Percentiles rank a stretch among this genome's conserved stretches.
These are phyloP conservation scores for Apamea sordens DNA, from an alignment of 2,888 invertebrate species.

Conservation along the genomic window DNA sequence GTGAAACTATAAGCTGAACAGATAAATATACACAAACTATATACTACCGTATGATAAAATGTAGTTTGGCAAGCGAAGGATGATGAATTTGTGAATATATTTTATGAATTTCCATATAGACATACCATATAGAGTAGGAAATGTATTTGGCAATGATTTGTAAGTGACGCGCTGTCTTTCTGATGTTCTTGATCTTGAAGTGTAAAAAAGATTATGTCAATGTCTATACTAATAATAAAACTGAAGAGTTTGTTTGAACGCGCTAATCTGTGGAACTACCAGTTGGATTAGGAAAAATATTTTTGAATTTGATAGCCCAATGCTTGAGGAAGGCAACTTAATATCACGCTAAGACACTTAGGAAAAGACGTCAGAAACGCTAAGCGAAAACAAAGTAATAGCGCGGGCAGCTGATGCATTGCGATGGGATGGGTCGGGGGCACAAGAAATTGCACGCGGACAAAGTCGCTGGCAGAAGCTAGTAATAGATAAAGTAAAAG, in stretches of 20 bases:
- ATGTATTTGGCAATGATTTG: not conserved
- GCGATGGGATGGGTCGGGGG: too few species aligned
- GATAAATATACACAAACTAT: not conserved
- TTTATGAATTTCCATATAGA: conserved; percentile 20
- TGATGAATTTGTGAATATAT: conserved; percentile 28
- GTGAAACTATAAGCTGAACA: not conserved
- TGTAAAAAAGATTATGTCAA: not conserved
- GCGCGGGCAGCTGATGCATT: too few species aligned
- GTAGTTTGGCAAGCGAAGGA: conserved; percentile 24
- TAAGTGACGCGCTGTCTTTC: not conserved
- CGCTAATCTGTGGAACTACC: not conserved
- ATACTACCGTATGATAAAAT: conserved; percentile 12
- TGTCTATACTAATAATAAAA: not conserved
- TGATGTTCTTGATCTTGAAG: not conserved
- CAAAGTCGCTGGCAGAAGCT: not conserved
- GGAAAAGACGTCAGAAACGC: too few species aligned
- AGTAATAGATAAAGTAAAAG: not conserved
- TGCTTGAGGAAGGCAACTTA: too few species aligned
- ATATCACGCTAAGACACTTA: too few species aligned
- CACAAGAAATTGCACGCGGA: too few species aligned
- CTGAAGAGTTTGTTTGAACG: too few species aligned
- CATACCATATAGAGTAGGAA: not conserved
- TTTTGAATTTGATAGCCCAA: not conserved
- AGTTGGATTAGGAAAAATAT: not conserved
- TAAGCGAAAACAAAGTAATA: too few species aligned